These are phyloP conservation scores for Poecile montanus DNA, from an alignment of 2,797 vertebrate species.

Conservation along the genomic window DNA sequence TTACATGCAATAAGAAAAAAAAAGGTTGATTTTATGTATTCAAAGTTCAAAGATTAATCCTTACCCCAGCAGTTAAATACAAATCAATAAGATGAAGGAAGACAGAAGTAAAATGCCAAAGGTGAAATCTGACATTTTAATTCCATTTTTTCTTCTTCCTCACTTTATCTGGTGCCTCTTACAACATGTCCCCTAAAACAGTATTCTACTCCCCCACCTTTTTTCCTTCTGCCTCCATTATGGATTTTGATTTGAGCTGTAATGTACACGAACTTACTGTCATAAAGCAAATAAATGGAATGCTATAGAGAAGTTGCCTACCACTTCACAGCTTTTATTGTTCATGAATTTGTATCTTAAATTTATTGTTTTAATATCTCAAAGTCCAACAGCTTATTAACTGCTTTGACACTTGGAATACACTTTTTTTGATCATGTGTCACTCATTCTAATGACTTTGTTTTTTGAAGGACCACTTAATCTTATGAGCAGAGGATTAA, in stretches of 20 bases:
- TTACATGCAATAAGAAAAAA: background rate
- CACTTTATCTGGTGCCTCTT: background rate
- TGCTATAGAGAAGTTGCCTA: slow-evolving; percentile 1
- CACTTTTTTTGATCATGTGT: slow-evolving; percentile 66
- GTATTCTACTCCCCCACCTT: background rate
- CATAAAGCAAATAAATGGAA: slow-evolving; percentile 47
- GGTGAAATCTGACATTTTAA: background rate
- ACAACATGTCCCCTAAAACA: background rate
- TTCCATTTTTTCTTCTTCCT: background rate
- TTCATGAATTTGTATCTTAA: slow-evolving; percentile 65
- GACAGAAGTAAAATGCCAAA: background rate
- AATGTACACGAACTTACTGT: background rate
- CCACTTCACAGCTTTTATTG: slow-evolving; percentile 31
- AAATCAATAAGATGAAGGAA: background rate
- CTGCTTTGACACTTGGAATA: slow-evolving; percentile 58
- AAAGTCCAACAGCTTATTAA: slow-evolving; percentile 76
- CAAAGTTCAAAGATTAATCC: background rate
- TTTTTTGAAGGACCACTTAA: slow-evolving; percentile 72
- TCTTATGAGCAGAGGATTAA: slow-evolving; percentile 74
- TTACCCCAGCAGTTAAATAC: background rate
- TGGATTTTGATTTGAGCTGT: slow-evolving; percentile 36
- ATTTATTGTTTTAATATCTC: slow-evolving; percentile 79
- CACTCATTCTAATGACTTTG: slow-evolving; percentile 74
- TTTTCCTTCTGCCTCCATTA: background rate
- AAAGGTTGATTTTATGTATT: background rate